Base-by-base conservation (phyloP, 2,113 vertebrate species). In the Ammodytes marinus region DNA sequence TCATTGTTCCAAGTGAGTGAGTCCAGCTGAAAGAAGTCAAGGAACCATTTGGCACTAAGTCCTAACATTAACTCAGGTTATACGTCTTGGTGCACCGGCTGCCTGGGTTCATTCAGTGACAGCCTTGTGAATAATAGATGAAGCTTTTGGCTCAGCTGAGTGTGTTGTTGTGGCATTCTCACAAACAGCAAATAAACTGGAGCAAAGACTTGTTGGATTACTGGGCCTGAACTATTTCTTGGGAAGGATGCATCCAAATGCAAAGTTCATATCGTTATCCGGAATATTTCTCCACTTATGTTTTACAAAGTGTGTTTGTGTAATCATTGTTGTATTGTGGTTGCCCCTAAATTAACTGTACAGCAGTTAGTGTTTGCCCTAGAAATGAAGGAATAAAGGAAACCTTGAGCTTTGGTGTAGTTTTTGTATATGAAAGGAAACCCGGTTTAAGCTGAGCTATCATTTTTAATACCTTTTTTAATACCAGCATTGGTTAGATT, bases 71-170 rank as follows among this genome's bases (percentile, higher is more conserved):
- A 63, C 63, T 65, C 65, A 64, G 75, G 77, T 88, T 69, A 13
- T 58, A 8, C 60, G 55, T 77, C 74, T 71, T 47, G 65, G 70
- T 68, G 80, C 76, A 72, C 39, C 19, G 61, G 49, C 42, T 1
- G 50, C 61, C 43, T 8, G 77, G 50, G 76, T 90, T 91, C 78
- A 69, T 83, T 72, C 83, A 83, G 17, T 55, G 86, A 86, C 84
- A 85, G 60, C 66, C 60, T 35, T 14, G 50, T 92, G 68, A 90
- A 92, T 93, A 85, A 92, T 91, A 45, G 59, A 92, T 88, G 42
- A 52, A 64, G 74, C 15, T 77, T 77, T 80, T 79, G 79, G 53
- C 74, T 85, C 83, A 52, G 81, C 70, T 9, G 60, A 65, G 54
- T 63, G 19, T 84, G 82, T 79, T 87, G 78, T 65, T 83, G 66